Conservation (phyloP, 1,140 invertebrate genomes). For the Drosophila ercepeae region DNA sequence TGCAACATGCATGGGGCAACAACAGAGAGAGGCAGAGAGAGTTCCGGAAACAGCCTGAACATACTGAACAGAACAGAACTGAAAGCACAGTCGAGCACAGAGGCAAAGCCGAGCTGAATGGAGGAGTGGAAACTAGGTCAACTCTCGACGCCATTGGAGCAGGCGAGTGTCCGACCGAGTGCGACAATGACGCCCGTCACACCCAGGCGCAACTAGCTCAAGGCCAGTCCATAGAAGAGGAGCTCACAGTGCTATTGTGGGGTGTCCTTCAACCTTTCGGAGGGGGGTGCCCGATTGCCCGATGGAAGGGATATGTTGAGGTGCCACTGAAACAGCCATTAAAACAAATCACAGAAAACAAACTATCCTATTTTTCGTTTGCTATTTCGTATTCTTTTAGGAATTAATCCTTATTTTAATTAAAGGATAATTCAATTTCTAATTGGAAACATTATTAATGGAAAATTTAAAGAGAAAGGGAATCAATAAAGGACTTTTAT, state of each 20-base stretch:
- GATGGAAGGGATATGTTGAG: constrained; percentile 1
- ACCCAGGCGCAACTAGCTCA: constrained; percentile 73
- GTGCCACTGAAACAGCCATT: neutral
- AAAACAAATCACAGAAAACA: neutral
- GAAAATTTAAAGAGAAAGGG: too few relatives aligned
- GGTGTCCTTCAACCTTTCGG: constrained; percentile 39
- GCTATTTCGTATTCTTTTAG: too few relatives aligned
- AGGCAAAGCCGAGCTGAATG: constrained; percentile 10
- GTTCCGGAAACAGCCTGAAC: constrained; percentile 60
- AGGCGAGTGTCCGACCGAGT: constrained; percentile 58
- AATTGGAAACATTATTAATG: too few relatives aligned
- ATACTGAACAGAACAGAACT: constrained; percentile 1
- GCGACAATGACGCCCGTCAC: constrained; percentile 75
- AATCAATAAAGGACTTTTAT: too few relatives aligned
- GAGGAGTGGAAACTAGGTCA: constrained; percentile 66
- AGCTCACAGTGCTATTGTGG: constrained; percentile 24
- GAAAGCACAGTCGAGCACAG: neutral
- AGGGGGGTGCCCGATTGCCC: constrained; percentile 20
- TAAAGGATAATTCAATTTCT: too few relatives aligned
- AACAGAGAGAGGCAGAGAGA: neutral
- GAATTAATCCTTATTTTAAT: too few relatives aligned
- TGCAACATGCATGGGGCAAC: constrained; percentile 52
- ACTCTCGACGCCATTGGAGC: constrained; percentile 67
- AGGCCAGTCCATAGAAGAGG: constrained; percentile 60
- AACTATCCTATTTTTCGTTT: too few relatives aligned